phyloP scores from a whole-genome alignment of 1,140 invertebrate species.

The Aplysia californica region DNA sequence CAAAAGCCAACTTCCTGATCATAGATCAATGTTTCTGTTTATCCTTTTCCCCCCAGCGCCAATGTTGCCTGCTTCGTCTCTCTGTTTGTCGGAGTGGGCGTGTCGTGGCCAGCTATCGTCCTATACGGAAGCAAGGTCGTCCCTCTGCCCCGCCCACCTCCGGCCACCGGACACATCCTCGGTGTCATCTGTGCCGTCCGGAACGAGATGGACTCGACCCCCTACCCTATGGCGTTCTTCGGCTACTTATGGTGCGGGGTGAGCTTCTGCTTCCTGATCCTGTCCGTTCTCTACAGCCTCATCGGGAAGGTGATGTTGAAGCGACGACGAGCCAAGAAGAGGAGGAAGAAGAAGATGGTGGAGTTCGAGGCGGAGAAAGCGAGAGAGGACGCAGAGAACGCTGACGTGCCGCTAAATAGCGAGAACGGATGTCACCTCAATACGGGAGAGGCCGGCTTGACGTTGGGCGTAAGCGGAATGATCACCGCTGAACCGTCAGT shows the following conservation, averaged over 20 bases:
- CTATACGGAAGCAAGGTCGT: conserved; percentile 43
- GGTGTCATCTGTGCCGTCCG: conserved; percentile 41
- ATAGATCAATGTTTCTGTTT: no score
- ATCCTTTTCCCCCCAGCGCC: no score
- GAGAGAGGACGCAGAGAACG: neutral
- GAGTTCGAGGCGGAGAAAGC: neutral
- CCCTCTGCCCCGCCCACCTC: neutral
- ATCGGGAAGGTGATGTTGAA: conserved; percentile 32
- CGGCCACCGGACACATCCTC: conserved; percentile 20
- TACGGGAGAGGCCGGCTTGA: no score
- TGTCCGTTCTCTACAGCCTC: conserved; percentile 33
- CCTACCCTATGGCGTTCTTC: conserved; percentile 41
- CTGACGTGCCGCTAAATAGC: neutral
- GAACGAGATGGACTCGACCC: conserved; percentile 27
- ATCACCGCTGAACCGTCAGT: neutral
- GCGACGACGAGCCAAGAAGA: conserved; percentile 13
- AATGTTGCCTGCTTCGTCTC: conserved; percentile 43
- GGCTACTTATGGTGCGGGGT: conserved; percentile 38
- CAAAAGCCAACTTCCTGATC: no score
- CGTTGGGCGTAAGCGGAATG: no score
- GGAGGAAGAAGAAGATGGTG: neutral
- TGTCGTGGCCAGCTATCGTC: conserved; percentile 51
- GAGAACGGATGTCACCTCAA: neutral
- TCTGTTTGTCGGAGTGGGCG: conserved; percentile 33
- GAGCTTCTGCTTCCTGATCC: conserved; percentile 31